Evolutionary conservation across 2,888 invertebrate species (phyloP).

Genomic region (Ashinkailepas kermadecensis): DNA sequence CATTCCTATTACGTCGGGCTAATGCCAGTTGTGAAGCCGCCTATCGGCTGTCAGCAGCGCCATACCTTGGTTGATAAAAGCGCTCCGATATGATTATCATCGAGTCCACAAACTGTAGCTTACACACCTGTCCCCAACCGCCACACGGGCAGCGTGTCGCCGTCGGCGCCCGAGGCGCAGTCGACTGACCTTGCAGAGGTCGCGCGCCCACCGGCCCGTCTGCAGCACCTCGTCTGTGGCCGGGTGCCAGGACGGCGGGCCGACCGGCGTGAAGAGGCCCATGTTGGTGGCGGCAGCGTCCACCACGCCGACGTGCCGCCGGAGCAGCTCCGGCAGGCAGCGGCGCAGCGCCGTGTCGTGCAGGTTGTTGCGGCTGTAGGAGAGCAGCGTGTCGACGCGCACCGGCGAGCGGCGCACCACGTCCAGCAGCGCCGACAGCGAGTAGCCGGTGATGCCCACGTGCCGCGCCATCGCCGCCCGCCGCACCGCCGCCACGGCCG

Average conservation of each 20-base stretch:
- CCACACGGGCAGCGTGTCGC: too few relatives aligned
- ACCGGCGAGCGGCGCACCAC: constrained; percentile 56
- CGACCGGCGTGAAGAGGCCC: constrained; percentile 68
- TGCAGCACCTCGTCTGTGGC: constrained; percentile 42
- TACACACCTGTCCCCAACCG: too few relatives aligned
- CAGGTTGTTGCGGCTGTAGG: constrained; percentile 71
- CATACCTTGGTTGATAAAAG: too few relatives aligned
- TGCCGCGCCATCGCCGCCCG: constrained; percentile 55
- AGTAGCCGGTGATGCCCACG: constrained; percentile 57
- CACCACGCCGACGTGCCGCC: constrained; percentile 49
- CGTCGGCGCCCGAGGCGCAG: too few relatives aligned
- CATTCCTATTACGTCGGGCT: too few relatives aligned
- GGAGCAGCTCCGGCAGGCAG: constrained; percentile 48
- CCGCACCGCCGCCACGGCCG: constrained; percentile 65
- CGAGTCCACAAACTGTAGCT: too few relatives aligned
- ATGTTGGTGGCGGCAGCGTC: constrained; percentile 74
- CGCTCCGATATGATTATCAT: too few relatives aligned
- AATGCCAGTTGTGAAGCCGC: too few relatives aligned
- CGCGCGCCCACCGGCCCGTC: neutral
- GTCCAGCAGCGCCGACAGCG: constrained; percentile 64
- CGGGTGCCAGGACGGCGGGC: constrained; percentile 74
- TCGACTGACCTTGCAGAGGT: neutral
- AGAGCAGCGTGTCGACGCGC: constrained; percentile 61
- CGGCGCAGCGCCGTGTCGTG: constrained; percentile 67
- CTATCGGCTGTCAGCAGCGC: too few relatives aligned